These are phyloP conservation scores for Campoletis raptor DNA, from an alignment of 2,888 invertebrate genomes.

Conservation along the genomic window DNA sequence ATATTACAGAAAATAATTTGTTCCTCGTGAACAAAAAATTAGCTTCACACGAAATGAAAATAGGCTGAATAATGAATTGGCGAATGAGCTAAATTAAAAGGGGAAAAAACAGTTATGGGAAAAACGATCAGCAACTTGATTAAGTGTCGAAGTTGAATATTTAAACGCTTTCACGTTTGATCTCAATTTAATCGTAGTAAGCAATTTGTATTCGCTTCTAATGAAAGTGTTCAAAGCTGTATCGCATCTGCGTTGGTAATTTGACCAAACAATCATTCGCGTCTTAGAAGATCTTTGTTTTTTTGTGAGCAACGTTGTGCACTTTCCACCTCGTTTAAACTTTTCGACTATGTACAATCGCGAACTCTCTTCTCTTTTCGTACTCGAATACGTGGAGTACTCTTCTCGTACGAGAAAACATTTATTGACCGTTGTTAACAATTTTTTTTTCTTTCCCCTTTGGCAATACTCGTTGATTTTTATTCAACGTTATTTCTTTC, in stretches of 20 bases:
- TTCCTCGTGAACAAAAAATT: not conserved
- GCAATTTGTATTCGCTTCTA: not conserved
- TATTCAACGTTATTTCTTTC: slow-evolving; percentile 24
- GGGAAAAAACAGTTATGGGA: not conserved
- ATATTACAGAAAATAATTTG: not conserved
- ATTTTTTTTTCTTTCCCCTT: not conserved
- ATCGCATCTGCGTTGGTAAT: slow-evolving; percentile 4
- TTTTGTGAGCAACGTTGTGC: not conserved
- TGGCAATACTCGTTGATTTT: not conserved
- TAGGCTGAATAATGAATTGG: not conserved
- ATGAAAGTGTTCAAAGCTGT: not conserved
- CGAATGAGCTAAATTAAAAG: not conserved
- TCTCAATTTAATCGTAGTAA: not conserved
- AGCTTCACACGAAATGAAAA: not conserved
- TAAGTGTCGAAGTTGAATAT: not conserved
- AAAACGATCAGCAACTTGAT: not conserved
- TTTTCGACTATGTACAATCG: not conserved
- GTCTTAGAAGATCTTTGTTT: not conserved
- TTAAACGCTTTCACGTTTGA: not conserved
- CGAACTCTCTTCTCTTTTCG: not conserved
- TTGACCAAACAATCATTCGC: not conserved
- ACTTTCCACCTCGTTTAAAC: not conserved
- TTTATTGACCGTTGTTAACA: slow-evolving; percentile 5
- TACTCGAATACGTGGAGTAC: no score
- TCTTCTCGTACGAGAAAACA: slow-evolving; percentile 7